Evolutionary conservation across 2,113 vertebrate genomes (phyloP).

Genomic region (Herpetotheres cachinnans): DNA sequence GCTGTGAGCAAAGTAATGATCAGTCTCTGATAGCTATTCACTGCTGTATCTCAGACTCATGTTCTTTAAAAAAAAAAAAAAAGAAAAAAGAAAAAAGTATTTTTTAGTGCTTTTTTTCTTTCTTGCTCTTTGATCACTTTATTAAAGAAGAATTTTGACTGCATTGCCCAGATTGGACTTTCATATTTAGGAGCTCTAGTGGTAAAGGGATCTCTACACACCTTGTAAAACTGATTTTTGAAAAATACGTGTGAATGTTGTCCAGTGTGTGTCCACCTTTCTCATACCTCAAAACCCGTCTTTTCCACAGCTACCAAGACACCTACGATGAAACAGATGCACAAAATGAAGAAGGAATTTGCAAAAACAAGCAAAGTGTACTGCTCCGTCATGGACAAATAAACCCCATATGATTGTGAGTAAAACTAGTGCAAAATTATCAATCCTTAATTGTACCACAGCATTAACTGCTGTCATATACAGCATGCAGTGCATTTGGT

Average conservation of each 20-base stretch:
- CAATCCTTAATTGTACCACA: neutral
- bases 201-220: neutral
- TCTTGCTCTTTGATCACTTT: neutral
- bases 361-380: neutral
- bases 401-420: neutral
- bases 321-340: neutral
- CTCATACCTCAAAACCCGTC: neutral
- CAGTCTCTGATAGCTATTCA: neutral
- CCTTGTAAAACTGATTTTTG: neutral
- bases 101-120: neutral
- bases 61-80: neutral
- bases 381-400: neutral
- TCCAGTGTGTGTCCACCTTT: neutral
- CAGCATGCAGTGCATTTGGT: neutral
- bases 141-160: neutral
- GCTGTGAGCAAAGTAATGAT: neutral
- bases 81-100: neutral
- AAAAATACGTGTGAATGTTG: neutral
- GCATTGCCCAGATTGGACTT: neutral
- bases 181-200: neutral
- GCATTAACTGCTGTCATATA: neutral
- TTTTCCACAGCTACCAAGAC: neutral
- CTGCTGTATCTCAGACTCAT: neutral
- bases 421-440: neutral
- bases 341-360: neutral